These are phyloP conservation scores for Galago senegalensis DNA, from an alignment of 2,797 vertebrate species.

Conservation along the genomic window DNA sequence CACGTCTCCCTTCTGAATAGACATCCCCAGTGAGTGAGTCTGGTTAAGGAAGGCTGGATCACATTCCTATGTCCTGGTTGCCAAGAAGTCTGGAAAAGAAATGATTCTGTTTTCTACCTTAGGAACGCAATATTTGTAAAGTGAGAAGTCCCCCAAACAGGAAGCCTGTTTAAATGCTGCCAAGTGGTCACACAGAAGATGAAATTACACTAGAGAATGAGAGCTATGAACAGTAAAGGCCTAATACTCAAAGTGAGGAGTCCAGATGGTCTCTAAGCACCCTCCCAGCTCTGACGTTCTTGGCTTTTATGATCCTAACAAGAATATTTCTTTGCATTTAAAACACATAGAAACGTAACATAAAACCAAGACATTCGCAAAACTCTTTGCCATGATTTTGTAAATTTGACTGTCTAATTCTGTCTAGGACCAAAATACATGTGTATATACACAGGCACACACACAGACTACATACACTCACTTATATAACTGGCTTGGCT, in stretches of 20 bases:
- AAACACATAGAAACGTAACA: background rate
- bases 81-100: background rate
- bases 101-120: background rate
- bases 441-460: background rate
- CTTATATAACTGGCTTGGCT: background rate
- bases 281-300: background rate
- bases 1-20: background rate
- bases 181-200: background rate
- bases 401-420: background rate
- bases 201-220: background rate
- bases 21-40: background rate
- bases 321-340: background rate
- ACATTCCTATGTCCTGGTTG: background rate
- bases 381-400: conserved; percentile 16
- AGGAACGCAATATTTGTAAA: background rate
- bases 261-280: background rate
- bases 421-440: background rate
- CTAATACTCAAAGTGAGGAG: background rate
- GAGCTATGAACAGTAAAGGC: background rate
- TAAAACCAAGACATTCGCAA: background rate
- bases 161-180: background rate
- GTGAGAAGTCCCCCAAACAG: background rate
- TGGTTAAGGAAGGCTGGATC: background rate
- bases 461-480: background rate
- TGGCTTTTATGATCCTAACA: background rate